phyloP scores from a whole-genome alignment of 1,140 invertebrate genomes.

The Musca domestica region DNA sequence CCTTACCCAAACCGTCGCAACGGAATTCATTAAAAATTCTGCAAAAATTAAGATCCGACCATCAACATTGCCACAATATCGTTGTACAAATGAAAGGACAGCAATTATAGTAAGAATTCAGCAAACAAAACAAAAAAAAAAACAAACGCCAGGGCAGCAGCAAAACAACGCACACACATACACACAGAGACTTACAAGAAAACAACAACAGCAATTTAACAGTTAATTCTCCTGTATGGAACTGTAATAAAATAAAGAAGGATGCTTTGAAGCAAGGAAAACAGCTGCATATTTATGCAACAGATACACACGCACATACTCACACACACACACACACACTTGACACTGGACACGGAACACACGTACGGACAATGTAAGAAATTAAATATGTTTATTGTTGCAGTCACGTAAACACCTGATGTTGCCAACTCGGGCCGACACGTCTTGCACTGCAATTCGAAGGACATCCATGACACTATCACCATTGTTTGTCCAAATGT shows the following conservation, averaged over 20 bases:
- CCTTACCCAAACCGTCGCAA: too few species aligned
- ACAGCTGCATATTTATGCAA: neutral
- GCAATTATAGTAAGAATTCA: neutral
- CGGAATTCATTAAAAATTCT: too few species aligned
- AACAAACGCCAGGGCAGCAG: neutral
- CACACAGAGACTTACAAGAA: neutral
- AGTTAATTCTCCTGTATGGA: too few species aligned
- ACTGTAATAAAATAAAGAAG: too few species aligned
- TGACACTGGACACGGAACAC: neutral
- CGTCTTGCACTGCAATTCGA: too few species aligned
- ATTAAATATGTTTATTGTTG: constrained; percentile 22
- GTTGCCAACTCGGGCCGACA: neutral
- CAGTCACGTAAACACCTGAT: constrained; percentile 20
- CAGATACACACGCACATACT: neutral
- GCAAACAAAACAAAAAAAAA: neutral
- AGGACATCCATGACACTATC: too few species aligned
- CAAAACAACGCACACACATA: neutral
- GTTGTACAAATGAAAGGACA: neutral
- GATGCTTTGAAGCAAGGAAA: too few species aligned
- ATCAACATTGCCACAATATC: neutral
- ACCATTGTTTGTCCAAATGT: too few species aligned
- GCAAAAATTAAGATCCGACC: neutral
- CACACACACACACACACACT: neutral
- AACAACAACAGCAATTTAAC: too few species aligned
- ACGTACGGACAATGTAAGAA: constrained; percentile 2